Evolutionary conservation across 2,888 invertebrate species (phyloP), one percentile per base, ranked within the genome.

Genomic region (Alloscopus bannaensis): DNA sequence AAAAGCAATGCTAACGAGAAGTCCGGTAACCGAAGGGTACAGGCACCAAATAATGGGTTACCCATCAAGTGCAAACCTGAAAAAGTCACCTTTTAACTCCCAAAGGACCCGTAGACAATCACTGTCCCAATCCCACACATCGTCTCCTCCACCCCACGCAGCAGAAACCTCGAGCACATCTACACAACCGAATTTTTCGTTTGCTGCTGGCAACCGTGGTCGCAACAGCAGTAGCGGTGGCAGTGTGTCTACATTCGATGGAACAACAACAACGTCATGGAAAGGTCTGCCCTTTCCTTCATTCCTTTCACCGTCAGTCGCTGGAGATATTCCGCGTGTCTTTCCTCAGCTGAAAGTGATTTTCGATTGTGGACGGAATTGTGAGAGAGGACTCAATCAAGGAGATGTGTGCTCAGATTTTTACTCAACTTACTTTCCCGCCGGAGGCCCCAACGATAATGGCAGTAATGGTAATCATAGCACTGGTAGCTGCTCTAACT

Each of bases 41-140:
- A 84, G 84, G 69, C 86, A 86, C 70, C 81, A 84, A 70, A 73
- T 86, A 47, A 80, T 86, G 40, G 86, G 86, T 18, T 85, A 81
- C 60, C 81, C 81, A 8, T 64, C 78, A 3, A 71, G 65, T 66
- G 71, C 24, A n/a, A 72, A 66, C 52, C 31, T 70, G 31, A 71
- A 64, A 18, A 71, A 72, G 66, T 71, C 71, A 60, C 47, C 70
- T 65, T 50, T 55, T 22, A 77, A 70, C 40, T 70, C 69, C 71
- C 71, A 16, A 24, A 24, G 79, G 60, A 36, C 66, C 47, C 79
- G 79, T 24, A 69, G 77, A 20, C 68, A 76, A 28, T 64, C 80
- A 52, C 66, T 31, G 59, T n/a, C n/a, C n/a, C 52, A 45, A 11
- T 42, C 45, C 31, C 64, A 28, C 31, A 52, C 76, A 40, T 13